A percentile compares a stretch with the other conserved stretches of the same genome.
Evolutionary conservation across 2,113 vertebrate species (phyloP).

Genomic region (Polypterus senegalus): DNA sequence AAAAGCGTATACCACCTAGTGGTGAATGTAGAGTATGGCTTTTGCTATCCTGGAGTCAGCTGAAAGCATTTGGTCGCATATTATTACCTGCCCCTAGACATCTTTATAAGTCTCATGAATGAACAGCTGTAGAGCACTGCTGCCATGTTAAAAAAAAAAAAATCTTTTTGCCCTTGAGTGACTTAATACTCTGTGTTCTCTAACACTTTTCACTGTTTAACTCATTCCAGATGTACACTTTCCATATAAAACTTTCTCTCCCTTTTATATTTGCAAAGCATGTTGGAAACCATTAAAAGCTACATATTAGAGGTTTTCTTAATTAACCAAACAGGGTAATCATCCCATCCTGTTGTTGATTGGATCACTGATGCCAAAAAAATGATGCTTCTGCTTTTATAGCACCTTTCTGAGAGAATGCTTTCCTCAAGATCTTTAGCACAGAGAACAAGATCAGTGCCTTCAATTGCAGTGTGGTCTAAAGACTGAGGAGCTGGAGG

Average conservation of each 20-base stretch:
- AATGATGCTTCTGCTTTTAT: no score
- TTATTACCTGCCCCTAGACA: background rate
- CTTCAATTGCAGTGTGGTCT: no score
- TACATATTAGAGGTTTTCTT: no score
- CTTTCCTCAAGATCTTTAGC: no score
- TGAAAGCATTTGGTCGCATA: background rate
- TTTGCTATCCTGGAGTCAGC: background rate
- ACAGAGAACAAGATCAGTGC: no score
- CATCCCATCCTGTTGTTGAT: no score
- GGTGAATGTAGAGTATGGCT: background rate
- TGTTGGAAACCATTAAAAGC: conserved; percentile 19
- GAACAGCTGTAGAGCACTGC: background rate
- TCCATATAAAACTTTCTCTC: conserved; percentile 42
- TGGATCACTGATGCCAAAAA: no score
- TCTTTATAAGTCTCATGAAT: conserved; percentile 8
- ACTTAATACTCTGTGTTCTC: conserved; percentile 23
- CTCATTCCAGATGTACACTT: conserved; percentile 42
- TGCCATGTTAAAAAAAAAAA: conserved; percentile 25
- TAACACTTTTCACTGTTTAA: conserved; percentile 40
- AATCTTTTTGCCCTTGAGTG: conserved; percentile 33
- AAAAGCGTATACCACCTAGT: background rate
- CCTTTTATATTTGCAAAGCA: conserved; percentile 31
- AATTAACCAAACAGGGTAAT: no score
- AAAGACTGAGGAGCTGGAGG: no score
- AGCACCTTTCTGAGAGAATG: no score